Conservation (phyloP, 1,140 invertebrate species). For the Paraescarpia echinospica region DNA sequence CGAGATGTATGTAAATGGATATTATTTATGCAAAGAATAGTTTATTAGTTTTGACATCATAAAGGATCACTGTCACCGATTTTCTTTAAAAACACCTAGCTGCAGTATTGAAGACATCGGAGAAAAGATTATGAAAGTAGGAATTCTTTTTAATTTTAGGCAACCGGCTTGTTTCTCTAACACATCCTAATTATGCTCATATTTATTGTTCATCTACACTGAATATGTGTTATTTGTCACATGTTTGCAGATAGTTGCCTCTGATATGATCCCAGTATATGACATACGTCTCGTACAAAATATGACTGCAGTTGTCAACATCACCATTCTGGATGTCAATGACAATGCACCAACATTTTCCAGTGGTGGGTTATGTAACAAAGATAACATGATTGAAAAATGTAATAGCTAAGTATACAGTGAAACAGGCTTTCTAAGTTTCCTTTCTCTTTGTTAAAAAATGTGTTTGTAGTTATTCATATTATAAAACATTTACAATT, state of each 20-base stretch:
- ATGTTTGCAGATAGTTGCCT: neutral
- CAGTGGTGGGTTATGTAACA: neutral
- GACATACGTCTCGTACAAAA: neutral
- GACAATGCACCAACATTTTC: conserved; percentile 19
- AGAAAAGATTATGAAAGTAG: neutral
- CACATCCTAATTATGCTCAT: neutral
- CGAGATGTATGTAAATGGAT: neutral
- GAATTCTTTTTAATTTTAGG: neutral
- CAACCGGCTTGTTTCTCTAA: neutral
- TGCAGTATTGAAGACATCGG: neutral
- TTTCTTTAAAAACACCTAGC: neutral
- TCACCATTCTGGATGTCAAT: conserved; percentile 12
- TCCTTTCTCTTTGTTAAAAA: too few species aligned
- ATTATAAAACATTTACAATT: too few species aligned
- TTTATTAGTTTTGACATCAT: neutral
- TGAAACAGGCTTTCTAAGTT: too few species aligned
- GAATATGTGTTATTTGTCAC: neutral
- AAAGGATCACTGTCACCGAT: neutral
- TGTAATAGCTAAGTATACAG: too few species aligned
- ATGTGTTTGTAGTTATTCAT: too few species aligned
- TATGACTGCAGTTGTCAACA: neutral
- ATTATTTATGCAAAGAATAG: neutral
- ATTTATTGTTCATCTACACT: neutral
- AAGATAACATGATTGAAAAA: neutral
- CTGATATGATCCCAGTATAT: neutral